Percentiles rank a stretch among this genome's conserved stretches.
Evolutionary conservation across 2,113 vertebrate genomes (phyloP).

Genomic region (Strigops habroptila): DNA sequence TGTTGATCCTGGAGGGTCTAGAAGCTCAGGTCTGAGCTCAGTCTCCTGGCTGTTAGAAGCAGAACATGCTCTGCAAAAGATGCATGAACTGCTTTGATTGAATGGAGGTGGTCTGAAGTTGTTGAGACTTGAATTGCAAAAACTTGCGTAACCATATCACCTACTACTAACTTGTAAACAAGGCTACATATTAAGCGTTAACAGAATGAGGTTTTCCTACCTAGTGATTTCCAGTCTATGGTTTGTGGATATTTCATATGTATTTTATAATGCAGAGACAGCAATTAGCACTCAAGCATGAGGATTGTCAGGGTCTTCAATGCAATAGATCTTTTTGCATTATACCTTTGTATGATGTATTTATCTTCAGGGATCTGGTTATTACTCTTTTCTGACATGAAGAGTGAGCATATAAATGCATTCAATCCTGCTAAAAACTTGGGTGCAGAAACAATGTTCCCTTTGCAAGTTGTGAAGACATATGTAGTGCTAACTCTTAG

Average conservation of each 20-base stretch:
- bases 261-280: not conserved
- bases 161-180: not conserved
- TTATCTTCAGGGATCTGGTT: not conserved
- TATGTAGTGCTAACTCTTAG: not conserved
- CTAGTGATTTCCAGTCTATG: fast-evolving
- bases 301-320: not conserved
- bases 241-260: not conserved
- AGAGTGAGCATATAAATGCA: fast-evolving
- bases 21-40: not conserved
- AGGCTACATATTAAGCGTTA: not conserved
- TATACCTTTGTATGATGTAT: not conserved
- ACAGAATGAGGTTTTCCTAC: not conserved
- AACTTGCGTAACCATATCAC: not conserved
- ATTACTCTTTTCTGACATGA: not conserved
- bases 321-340: not conserved
- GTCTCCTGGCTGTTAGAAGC: not conserved
- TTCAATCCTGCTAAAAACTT: not conserved
- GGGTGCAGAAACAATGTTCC: not conserved
- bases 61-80: not conserved
- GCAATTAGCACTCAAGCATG: fast-evolving
- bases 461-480: not conserved
- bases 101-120: not conserved
- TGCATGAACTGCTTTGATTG: not conserved
- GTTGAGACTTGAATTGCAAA: not conserved
- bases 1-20: not conserved